Evolutionary conservation across 1,140 invertebrate genomes (phyloP).

Genomic region (Trichonephila inaurata): DNA sequence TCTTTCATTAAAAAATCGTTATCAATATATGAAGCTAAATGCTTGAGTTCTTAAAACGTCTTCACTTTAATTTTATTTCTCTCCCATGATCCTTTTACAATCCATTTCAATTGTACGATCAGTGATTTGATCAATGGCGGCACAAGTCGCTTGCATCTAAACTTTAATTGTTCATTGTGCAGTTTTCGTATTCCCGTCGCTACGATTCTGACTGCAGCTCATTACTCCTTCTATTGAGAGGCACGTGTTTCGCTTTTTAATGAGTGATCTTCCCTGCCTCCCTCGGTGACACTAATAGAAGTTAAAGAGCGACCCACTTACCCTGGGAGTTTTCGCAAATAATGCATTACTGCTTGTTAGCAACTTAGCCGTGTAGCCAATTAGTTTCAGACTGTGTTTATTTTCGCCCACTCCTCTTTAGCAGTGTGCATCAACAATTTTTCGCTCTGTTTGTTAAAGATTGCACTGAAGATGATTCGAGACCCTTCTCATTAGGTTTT

Average conservation of each 20-base stretch:
- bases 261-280: constrained; percentile 47
- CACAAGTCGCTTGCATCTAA: neutral
- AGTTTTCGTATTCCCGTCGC: constrained; percentile 9
- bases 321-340: constrained; percentile 43
- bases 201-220: constrained; percentile 9
- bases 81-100: too few species aligned
- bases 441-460: constrained; percentile 39
- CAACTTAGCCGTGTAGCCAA: constrained; percentile 69
- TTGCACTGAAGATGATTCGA: neutral
- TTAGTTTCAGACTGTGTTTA: constrained; percentile 69
- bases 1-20: neutral
- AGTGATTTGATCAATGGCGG: neutral
- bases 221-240: constrained; percentile 25
- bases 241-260: constrained; percentile 55
- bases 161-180: constrained; percentile 5
- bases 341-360: constrained; percentile 75
- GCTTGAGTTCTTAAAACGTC: neutral
- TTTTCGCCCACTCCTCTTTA: constrained; percentile 5
- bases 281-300: constrained; percentile 50
- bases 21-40: neutral
- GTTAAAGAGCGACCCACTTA: constrained; percentile 49
- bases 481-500: constrained; percentile 62
- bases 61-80: neutral
- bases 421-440: constrained; percentile 3
- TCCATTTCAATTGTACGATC: too few species aligned